Base-by-base conservation (phyloP, 2,797 vertebrate genomes). In the Myripristis murdjan region DNA sequence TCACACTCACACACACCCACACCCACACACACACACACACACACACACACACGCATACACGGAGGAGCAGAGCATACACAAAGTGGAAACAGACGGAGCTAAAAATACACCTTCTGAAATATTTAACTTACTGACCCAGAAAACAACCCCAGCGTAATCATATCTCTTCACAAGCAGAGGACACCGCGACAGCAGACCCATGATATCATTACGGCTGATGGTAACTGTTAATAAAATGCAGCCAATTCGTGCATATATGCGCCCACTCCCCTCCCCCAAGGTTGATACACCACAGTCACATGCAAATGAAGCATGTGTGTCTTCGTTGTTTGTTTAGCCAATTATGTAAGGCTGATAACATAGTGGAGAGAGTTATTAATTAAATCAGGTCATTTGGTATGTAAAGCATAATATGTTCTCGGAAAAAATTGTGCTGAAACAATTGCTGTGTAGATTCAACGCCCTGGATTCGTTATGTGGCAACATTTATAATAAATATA, bases 121-220 rank as follows among this genome's bases (percentile, higher is more conserved):
- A 95, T 95, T 95, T 94, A 95, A 94, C 91, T 93, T 93, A 93
- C 79, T 95, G 94, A 94, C 95, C 95, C 93, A 95, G 94, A 95
- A 91, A 95, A 93, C 89, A 87, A 88, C 83, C 84, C 74, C 75
- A 52, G 86, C 53, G 82, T 92, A 90, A 92, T 92, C 82, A 82
- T 83, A 86, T 93, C 90, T 91, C 89, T 91, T 85, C 82, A 91
- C 85, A 81, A 87, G 79, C 87, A 68, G 78, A 89, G 87, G 73
- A 85, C 81, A 71, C 80, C 53, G 70, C 60, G 41, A 57, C 74
- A 69, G 77, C 22, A 56, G 48, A 81, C 78, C 66, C 73, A 93
- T 94, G 91, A 95, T 93, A 93, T 93, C 86, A 95, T 93, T 84
- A 81, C 68, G 82, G 57, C 67, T 73, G 70, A 87, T 69, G 70